Percentiles rank a stretch among this genome's conserved stretches.
Conservation (phyloP, 2,888 invertebrate species). For the Machimus atricapillus region DNA sequence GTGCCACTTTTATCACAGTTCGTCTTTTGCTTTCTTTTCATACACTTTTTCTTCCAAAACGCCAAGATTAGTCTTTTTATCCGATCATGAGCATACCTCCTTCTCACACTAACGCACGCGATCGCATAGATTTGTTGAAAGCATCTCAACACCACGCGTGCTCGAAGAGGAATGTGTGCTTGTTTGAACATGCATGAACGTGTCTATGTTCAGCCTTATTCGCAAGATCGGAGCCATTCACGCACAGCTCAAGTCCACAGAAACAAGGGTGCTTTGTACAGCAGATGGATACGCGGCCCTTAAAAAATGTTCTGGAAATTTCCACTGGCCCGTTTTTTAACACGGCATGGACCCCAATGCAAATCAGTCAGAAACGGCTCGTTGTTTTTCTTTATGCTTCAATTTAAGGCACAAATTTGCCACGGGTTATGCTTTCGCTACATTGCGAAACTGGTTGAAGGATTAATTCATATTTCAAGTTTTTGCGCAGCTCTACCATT, state of each 20-base stretch:
- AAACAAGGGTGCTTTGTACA: background rate
- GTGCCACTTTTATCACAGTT: background rate
- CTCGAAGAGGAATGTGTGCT: background rate
- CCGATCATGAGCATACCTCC: background rate
- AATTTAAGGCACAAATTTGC: background rate
- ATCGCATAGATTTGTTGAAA: background rate
- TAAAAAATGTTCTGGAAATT: background rate
- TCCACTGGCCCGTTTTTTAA: background rate
- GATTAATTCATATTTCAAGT: background rate
- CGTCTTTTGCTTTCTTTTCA: background rate
- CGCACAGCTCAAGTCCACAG: background rate
- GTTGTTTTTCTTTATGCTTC: background rate
- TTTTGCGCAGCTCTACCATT: background rate
- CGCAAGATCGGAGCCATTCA: background rate
- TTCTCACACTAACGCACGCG: background rate
- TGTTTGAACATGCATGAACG: constrained; percentile 15
- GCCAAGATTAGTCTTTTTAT: background rate
- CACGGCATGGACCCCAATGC: background rate
- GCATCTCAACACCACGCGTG: background rate
- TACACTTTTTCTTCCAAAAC: background rate
- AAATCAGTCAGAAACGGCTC: background rate
- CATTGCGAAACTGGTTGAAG: background rate
- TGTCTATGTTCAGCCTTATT: constrained; percentile 3
- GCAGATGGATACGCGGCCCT: background rate
- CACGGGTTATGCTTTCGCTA: background rate